Evolutionary conservation across 2,797 vertebrate species (phyloP), one percentile per base, ranked within the genome.

Genomic region (Manis pentadactyla): DNA sequence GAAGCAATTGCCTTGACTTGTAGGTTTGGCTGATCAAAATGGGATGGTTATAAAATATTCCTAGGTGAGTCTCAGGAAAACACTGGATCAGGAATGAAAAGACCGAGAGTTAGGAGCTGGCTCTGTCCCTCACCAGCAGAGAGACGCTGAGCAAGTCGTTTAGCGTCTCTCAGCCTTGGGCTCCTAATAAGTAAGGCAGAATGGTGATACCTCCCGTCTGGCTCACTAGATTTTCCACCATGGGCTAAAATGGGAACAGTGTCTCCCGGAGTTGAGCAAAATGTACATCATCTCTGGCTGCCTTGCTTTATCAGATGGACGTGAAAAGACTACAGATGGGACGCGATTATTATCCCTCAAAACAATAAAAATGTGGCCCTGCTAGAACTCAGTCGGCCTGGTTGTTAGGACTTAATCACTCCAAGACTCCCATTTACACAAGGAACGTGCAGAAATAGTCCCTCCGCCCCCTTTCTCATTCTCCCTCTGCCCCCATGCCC

Each of bases 31-130:
- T 49, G 61, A 83, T 87, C 27, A 34, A 19, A 59, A 79, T 84
- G 19, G 71, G n/a, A 46, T 31, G 66, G 69, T 87, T 92, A 49
- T 59, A 81, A 74, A 92, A 61, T 77, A 82, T 71, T 90, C 34
- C 21, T 46, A 71, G 78, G 61, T 2, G 74, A 34, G 27, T 92
- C 46, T 71, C 90, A 96, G 88, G n/a, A 88, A 93, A 97, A n/a
- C 27, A 39, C 15, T 57, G 51, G 21, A 42, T 92, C 92, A 66
- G 61, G 84, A 82, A 92, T 57, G 68, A 39, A 95, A 75, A 81
- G 51, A 87, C 53, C 29, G 71, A 73, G 73, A 81, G 13, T 87
- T 12, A 63, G 69, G 73, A 69, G 37, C 87, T 1, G 5, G 27
- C 49, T 95, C 74, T 81, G 55, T 59, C 21, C 23, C n/a, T 68